phyloP scores from a whole-genome alignment of 1,140 invertebrate genomes.

The Phortica variegata region DNA sequence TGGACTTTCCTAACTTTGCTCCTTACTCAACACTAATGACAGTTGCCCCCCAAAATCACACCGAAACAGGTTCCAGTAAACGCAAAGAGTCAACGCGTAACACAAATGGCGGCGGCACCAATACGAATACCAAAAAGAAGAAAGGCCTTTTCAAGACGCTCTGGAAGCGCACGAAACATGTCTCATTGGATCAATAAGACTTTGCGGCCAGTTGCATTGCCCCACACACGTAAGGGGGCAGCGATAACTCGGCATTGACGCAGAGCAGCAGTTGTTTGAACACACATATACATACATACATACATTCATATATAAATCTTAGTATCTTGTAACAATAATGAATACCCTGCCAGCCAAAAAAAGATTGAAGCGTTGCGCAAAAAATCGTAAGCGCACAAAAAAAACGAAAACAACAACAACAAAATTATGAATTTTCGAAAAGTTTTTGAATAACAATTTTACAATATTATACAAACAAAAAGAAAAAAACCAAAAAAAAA shows the following conservation, averaged over 20 bases:
- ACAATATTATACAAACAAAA: no score
- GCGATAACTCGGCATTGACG: no score
- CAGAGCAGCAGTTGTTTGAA: no score
- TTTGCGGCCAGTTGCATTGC: constrained; percentile 19
- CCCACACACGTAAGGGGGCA: no score
- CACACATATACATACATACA: constrained; percentile 10
- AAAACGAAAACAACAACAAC: no score
- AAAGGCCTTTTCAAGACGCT: constrained; percentile 81
- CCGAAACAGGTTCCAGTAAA: constrained; percentile 64
- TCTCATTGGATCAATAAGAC: constrained; percentile 72
- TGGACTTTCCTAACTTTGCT: no score
- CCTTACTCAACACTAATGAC: no score
- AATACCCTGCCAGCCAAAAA: background rate
- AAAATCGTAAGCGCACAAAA: background rate
- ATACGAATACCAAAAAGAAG: constrained; percentile 68
- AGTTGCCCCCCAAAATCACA: no score
- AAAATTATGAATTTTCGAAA: background rate
- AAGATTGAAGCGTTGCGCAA: background rate
- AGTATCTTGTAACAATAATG: background rate
- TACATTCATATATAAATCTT: constrained; percentile 3
- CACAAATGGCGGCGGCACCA: constrained; percentile 25
- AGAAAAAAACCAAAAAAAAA: constrained; percentile 2
- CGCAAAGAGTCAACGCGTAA: constrained; percentile 35
- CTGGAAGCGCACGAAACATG: constrained; percentile 79
- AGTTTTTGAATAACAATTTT: constrained; percentile 1